Evolutionary conservation across 1,140 invertebrate species (phyloP), one percentile per base, ranked within the genome.

Genomic region (Achroia grisella): DNA sequence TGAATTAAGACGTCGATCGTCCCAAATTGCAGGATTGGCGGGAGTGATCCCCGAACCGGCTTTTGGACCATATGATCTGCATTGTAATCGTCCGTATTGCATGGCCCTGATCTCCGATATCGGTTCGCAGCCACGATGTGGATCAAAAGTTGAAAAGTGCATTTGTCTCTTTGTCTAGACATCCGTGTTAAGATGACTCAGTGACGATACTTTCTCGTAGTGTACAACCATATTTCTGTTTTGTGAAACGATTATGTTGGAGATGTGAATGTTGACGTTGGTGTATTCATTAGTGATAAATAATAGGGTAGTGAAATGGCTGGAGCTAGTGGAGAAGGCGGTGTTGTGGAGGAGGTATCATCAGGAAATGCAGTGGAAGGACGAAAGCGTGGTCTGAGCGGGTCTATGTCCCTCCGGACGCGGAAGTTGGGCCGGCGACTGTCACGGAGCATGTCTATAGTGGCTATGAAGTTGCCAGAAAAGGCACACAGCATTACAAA

Each of bases 401-500:
- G 80, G 30, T 79, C 77, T 44, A 84, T 86, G 76, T 85, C 86
- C 32, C 56, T 86, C 59, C 72, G 78, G 43, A 80, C 85, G 44
- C 79, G 75, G 49, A 86, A 86, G 60, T 48, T 89, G 34, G 87
- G 87, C 10, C 71, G 88, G 41, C 76, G 86, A 31, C 69, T 89
- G 17, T 88, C 87, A 10, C 79, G 88, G 42, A 86, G 87, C 50
- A 82, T 88, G 71, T 88, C 87, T 8, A 82, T 89, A 27, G 86
- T 89, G 14, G 79, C 87, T 41, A 67, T 88, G 32, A 88, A 84
- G 57, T 48, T 89, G 37, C 86, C 87, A 8, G 84, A 86, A 51
- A 86, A 83, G 53, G 78, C 80, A 8, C 80, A 85, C 9, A 78
- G 66, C 55, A 77, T 87, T 37, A 76, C 79, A 17, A 74, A 76